Evolutionary conservation across 92 coral and sea anemone species (phyloP).

Genomic region (Bergia puertoricense): DNA sequence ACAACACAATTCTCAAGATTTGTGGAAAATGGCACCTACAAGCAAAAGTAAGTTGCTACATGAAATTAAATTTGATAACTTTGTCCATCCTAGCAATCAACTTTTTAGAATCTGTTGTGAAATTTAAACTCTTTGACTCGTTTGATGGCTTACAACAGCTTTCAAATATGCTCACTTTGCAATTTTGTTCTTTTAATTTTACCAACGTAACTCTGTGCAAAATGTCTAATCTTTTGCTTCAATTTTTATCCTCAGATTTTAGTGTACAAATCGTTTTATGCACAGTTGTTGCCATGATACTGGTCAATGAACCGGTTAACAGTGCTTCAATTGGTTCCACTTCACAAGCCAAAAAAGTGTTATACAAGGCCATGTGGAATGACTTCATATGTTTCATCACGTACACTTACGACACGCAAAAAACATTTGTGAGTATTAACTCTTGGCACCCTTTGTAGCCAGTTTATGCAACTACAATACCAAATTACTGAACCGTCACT

Average conservation of each 20-base stretch:
- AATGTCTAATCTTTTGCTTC: background rate
- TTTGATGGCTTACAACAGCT: too few relatives aligned
- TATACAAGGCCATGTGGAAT: background rate
- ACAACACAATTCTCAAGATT: background rate
- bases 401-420: background rate
- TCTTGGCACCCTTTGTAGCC: too few relatives aligned
- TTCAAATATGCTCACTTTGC: too few relatives aligned
- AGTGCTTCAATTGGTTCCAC: slow-evolving; percentile 17
- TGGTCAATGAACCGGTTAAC: background rate
- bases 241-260: background rate
- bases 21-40: background rate
- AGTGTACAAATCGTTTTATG: background rate
- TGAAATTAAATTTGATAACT: too few relatives aligned
- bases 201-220: too few relatives aligned
- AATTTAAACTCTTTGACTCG: background rate
- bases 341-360: background rate
- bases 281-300: background rate
- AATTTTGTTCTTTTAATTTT: too few relatives aligned
- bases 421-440: background rate
- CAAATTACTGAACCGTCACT: background rate
- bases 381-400: background rate
- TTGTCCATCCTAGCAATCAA: background rate
- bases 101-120: background rate
- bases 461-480: too few relatives aligned
- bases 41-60: background rate